These are phyloP conservation scores for Ophion costatus DNA, from an alignment of 2,888 invertebrate genomes.

Conservation along the genomic window DNA sequence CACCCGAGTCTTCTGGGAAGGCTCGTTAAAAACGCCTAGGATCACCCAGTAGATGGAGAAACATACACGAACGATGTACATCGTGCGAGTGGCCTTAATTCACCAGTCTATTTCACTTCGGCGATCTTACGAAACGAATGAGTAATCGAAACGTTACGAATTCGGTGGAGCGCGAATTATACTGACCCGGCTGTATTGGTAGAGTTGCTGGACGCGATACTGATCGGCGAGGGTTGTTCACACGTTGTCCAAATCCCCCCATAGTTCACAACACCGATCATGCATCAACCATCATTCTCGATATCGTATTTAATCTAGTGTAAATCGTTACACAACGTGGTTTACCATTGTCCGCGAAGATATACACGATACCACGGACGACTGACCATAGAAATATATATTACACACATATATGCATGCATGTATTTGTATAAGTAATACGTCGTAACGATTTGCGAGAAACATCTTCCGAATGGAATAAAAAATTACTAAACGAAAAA, in stretches of 20 bases:
- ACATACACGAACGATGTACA: not conserved
- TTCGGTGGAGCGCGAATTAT: slow-evolving; percentile 49
- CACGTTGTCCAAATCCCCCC: slow-evolving; percentile 13
- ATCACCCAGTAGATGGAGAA: not conserved
- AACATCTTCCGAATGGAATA: too few relatives aligned
- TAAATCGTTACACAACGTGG: slow-evolving; percentile 63
- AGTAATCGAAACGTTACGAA: slow-evolving; percentile 53
- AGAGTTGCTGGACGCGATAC: slow-evolving; percentile 25
- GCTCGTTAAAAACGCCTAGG: not conserved
- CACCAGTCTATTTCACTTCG: not conserved
- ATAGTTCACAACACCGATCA: slow-evolving; percentile 65
- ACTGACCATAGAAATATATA: not conserved
- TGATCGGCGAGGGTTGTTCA: slow-evolving; percentile 44
- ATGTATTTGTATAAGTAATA: not conserved
- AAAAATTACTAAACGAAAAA: too few relatives aligned
- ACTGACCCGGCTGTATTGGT: not conserved
- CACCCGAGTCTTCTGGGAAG: too few relatives aligned
- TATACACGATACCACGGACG: not conserved
- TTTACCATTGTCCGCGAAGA: slow-evolving; percentile 24
- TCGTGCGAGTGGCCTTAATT: not conserved
- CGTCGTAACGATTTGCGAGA: too few relatives aligned
- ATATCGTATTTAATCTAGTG: slow-evolving; percentile 69
- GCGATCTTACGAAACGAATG: slow-evolving; percentile 30
- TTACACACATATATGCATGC: not conserved
- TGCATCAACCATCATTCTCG: slow-evolving; percentile 64